Conservation (phyloP, 2,797 vertebrate species). For the Megaceryle alcyon region DNA sequence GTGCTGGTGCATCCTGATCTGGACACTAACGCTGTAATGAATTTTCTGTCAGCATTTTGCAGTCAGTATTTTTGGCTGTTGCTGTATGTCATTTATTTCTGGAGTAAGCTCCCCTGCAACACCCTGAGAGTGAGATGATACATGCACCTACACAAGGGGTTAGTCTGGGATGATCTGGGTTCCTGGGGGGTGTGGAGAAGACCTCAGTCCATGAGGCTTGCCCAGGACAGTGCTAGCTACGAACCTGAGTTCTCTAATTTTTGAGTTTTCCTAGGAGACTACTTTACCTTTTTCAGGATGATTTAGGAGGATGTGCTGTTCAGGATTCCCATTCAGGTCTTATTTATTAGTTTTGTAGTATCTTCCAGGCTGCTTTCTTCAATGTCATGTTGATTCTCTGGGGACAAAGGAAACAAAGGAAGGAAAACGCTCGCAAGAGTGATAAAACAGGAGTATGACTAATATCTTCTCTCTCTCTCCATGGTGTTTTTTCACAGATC, state of each 20-base stretch:
- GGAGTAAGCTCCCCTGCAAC: neutral
- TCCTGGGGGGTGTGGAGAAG: neutral
- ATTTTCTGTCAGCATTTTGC: neutral
- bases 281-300: constrained; percentile 24
- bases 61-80: neutral
- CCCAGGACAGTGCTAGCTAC: fast-evolving
- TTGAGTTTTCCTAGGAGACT: constrained; percentile 17
- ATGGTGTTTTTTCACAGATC: constrained; percentile 75
- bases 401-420: constrained; percentile 53
- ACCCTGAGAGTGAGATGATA: neutral
- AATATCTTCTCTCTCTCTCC: constrained; percentile 60
- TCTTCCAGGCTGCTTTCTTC: constrained; percentile 34
- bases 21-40: neutral
- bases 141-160: neutral
- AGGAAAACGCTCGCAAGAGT: neutral
- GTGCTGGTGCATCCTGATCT: neutral
- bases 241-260: neutral
- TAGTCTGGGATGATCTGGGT: fast-evolving
- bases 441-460: constrained; percentile 54
- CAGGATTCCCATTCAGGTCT: neutral
- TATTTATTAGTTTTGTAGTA: constrained; percentile 36
- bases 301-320: constrained; percentile 25
- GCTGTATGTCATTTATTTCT: neutral
- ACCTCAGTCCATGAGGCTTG: neutral
- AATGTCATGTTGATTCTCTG: constrained; percentile 28